Percentiles rank a stretch among this genome's conserved stretches.
These are phyloP conservation scores for Aphelinus atriplicis DNA, from an alignment of 1,140 invertebrate genomes.

Conservation along the genomic window DNA sequence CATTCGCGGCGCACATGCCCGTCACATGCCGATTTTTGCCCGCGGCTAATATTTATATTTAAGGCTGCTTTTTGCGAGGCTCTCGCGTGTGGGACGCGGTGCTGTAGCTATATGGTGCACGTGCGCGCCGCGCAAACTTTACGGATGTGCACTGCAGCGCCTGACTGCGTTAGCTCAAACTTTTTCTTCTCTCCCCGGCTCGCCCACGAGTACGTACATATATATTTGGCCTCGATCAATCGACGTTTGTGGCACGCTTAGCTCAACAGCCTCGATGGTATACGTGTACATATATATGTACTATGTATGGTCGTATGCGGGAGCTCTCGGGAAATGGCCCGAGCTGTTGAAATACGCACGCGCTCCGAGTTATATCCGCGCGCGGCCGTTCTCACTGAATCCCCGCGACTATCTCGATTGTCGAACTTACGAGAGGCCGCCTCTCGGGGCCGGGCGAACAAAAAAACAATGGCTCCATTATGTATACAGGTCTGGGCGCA, in stretches of 20 bases:
- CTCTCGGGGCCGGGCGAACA: neutral
- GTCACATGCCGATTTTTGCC: constrained; percentile 27
- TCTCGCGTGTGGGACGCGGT: neutral
- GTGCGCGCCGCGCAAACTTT: neutral
- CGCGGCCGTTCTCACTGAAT: too few species aligned
- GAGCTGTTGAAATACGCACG: too few species aligned
- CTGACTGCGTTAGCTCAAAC: neutral
- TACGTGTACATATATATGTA: too few species aligned
- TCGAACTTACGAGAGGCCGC: neutral
- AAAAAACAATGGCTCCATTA: constrained; percentile 29
- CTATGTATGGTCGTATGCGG: too few species aligned
- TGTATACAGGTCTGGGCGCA: too few species aligned
- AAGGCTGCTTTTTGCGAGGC: constrained; percentile 11
- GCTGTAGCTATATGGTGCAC: neutral
- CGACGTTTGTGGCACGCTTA: neutral
- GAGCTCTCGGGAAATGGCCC: too few species aligned
- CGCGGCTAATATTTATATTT: constrained; percentile 32
- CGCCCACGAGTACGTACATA: too few species aligned
- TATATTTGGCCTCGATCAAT: constrained; percentile 12
- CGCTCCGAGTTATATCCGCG: too few species aligned
- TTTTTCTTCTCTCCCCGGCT: neutral
- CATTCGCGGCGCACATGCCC: constrained; percentile 31
- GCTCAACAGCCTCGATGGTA: constrained; percentile 3
- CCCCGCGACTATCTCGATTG: too few species aligned
- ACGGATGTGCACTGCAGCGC: too few species aligned